Evolutionary conservation across 2,113 vertebrate species (phyloP), one percentile per base, ranked within the genome.

Genomic region (Thymallus thymallus): DNA sequence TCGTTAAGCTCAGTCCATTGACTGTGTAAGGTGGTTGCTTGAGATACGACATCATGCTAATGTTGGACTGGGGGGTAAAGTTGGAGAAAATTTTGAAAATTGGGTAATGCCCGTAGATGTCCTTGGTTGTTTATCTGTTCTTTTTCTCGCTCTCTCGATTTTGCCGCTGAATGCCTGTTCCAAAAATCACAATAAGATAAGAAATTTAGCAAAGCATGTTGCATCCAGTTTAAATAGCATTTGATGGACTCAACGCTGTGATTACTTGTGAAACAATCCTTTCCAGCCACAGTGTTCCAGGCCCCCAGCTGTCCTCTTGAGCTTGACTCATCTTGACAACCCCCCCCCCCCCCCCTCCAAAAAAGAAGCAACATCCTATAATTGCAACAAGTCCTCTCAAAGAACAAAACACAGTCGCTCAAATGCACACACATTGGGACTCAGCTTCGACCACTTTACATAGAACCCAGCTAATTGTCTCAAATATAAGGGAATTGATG

Each of bases 1-100:
- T 96, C 69, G 96, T 98, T 93, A 99, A 94, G 87, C 97, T 99
- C 91, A 99, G 95, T 70, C 97, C 97, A 90, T 98, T 99, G 89
- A 99, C 98, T 86, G 97, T 94, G 67, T 99, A 99, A 95, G 98
- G 96, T 93, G 97, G 96, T 98, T 98, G 98, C 96, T 99, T 99
- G 90, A 98, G 95, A 98, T 99, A 99, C 92, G 97, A 98, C 97
- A 99, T 98, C 97, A 99, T 98, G 96, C 97, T 99, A 98, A 98
- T 96, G 92, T 96, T 96, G 82, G 91, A 90, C 90, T 88, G 89
- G 84, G 88, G 90, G 92, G 90, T 91, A 85, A 93, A 93, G 88
- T 93, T 92, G 93, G 92, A 92, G 76, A 90, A 91, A 92, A 91
- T 90, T 63, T 84, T 90, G 91, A 87, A 91, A 90, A 87, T 35